Conservation (phyloP, 2,888 invertebrate genomes). For the Aporophyla lueneburgensis region DNA sequence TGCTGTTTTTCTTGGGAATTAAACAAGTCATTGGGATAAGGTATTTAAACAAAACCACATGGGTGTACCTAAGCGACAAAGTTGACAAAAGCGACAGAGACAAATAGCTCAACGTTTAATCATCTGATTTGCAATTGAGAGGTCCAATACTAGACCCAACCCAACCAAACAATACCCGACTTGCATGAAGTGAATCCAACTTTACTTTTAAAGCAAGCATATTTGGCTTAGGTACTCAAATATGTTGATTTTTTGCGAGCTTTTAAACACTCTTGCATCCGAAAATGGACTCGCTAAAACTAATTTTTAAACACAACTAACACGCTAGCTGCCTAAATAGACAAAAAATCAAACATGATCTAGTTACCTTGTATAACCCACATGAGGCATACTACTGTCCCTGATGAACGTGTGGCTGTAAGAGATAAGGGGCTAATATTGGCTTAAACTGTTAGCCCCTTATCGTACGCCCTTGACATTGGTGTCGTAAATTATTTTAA, state of each 20-base stretch:
- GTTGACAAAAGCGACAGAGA: background rate
- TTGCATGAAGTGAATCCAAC: background rate
- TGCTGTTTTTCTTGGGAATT: background rate
- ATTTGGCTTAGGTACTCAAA: background rate
- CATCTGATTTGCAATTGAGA: background rate
- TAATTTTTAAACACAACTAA: background rate
- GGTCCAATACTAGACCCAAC: background rate
- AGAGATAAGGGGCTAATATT: constrained; percentile 50
- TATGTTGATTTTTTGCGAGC: background rate
- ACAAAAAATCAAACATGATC: constrained; percentile 10
- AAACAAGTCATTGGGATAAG: background rate
- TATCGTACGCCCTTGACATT: constrained; percentile 47
- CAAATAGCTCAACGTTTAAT: too few relatives aligned
- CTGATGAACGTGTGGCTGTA: constrained; percentile 20
- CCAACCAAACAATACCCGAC: too few relatives aligned
- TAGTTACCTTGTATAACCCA: constrained; percentile 19
- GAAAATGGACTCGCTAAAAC: background rate
- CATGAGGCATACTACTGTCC: background rate
- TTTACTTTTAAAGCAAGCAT: background rate
- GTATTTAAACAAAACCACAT: background rate
- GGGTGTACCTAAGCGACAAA: too few relatives aligned
- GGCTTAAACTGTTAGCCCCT: constrained; percentile 28
- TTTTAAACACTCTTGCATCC: background rate
- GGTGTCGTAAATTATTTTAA: constrained; percentile 36
- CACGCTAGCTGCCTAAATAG: background rate